These are phyloP conservation scores for Sebastes reedi DNA, from an alignment of 2,797 vertebrate genomes.

Conservation along the genomic window DNA sequence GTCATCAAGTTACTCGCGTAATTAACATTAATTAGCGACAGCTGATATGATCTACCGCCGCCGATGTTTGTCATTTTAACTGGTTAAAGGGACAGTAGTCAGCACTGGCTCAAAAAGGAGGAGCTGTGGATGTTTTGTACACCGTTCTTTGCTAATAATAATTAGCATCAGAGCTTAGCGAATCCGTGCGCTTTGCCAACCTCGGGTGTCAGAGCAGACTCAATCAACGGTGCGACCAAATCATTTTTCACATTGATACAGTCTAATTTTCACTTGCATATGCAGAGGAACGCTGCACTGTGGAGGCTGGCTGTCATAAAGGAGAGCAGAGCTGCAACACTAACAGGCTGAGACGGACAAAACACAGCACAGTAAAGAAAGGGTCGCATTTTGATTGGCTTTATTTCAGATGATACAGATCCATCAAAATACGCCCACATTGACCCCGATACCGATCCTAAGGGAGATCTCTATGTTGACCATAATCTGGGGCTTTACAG, in stretches of 20 bases:
- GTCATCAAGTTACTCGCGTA: not conserved
- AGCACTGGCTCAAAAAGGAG: not conserved
- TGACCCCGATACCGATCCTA: not conserved
- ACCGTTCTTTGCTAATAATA: not conserved
- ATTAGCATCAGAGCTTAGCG: not conserved
- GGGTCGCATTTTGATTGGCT: not conserved
- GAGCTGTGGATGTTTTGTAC: not conserved
- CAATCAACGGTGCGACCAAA: not conserved
- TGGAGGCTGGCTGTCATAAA: not conserved
- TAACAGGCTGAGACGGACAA: not conserved
- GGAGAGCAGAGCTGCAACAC: not conserved
- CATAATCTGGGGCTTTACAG: not conserved
- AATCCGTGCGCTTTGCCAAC: not conserved
- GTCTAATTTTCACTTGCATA: not conserved
- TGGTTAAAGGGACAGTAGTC: not conserved
- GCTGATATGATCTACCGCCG: not conserved
- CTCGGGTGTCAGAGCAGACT: not conserved
- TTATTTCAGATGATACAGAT: not conserved
- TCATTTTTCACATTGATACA: not conserved
- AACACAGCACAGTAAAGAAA: not conserved
- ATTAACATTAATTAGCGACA: not conserved
- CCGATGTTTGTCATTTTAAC: not conserved
- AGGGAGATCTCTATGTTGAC: not conserved
- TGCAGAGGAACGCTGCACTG: not conserved
- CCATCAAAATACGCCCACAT: not conserved